These are phyloP conservation scores for Acrocera orbiculus DNA, from an alignment of 2,888 invertebrate genomes.

Conservation along the genomic window DNA sequence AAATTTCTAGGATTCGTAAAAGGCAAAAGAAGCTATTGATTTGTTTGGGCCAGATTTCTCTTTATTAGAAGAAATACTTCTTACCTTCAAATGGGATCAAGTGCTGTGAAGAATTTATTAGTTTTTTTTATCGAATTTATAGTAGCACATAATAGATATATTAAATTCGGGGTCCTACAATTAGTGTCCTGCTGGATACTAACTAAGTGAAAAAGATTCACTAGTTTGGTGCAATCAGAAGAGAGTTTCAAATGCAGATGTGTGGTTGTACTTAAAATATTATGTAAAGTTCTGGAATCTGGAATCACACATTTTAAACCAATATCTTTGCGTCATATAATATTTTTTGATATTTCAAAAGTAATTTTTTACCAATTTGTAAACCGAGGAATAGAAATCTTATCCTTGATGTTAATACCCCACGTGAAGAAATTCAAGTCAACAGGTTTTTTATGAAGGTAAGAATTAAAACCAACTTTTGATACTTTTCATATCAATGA, in stretches of 20 bases:
- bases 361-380: slow-evolving; percentile 32
- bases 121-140: slow-evolving; percentile 48
- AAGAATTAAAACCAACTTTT: too few species aligned
- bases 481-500: too few species aligned
- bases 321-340: slow-evolving; percentile 45
- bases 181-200: slow-evolving; percentile 43
- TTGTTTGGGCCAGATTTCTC: slow-evolving; percentile 38
- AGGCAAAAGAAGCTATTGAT: slow-evolving; percentile 40
- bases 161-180: slow-evolving; percentile 40
- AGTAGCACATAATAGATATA: slow-evolving; percentile 48
- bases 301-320: slow-evolving; percentile 59
- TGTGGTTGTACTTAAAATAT: slow-evolving; percentile 42
- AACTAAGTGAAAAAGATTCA: slow-evolving; percentile 31
- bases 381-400: slow-evolving; percentile 38
- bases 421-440: slow-evolving; percentile 40
- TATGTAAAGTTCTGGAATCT: slow-evolving; percentile 27
- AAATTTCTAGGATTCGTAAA: slow-evolving; percentile 36
- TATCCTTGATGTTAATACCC: slow-evolving; percentile 51
- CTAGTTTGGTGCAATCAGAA: slow-evolving; percentile 43
- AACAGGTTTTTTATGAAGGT: too few species aligned
- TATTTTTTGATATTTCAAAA: slow-evolving; percentile 59
- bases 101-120: slow-evolving; percentile 39
- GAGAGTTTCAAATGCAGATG: slow-evolving; percentile 37
- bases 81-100: slow-evolving; percentile 36
- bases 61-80: slow-evolving; percentile 40